Percentiles rank a stretch among this genome's conserved stretches.
Evolutionary conservation across 2,113 vertebrate species (phyloP).

Genomic region (Ascaphus truei): DNA sequence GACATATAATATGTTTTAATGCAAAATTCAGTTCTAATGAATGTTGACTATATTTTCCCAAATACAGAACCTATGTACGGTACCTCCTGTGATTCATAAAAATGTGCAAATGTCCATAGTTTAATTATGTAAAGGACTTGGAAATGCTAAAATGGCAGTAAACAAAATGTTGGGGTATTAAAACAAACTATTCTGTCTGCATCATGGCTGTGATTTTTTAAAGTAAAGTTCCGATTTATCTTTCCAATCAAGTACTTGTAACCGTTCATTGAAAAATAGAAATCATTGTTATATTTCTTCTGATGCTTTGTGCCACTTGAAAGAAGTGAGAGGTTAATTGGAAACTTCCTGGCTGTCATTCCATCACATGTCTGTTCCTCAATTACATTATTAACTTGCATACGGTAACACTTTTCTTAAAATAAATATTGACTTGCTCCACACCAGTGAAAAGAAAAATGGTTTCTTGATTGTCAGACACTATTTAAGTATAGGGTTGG

Average conservation of each 20-base stretch:
- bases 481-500: background rate
- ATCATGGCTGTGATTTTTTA: no score
- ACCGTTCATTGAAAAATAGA: no score
- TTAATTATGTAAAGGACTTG: no score
- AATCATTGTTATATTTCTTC: background rate
- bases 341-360: background rate
- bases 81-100: no score
- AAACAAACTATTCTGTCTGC: no score
- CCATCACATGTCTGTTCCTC: background rate
- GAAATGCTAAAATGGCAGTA: background rate
- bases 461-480: background rate
- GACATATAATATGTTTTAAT: no score
- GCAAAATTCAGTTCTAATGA: no score
- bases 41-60: no score
- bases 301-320: background rate
- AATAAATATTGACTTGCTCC: constrained; percentile 13
- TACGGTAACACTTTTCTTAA: constrained; percentile 21
- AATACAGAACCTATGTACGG: no score
- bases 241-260: no score
- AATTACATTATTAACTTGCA: constrained; percentile 9
- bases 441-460: background rate
- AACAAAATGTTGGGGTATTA: background rate
- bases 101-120: no score
- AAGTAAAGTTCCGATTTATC: no score
- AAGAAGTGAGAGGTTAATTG: constrained; percentile 7